Evolutionary conservation across 37 sponge, comb jelly and placozoan species (phyloP), one percentile per base, ranked within the genome.

Genomic region (Beroe forskalii): DNA sequence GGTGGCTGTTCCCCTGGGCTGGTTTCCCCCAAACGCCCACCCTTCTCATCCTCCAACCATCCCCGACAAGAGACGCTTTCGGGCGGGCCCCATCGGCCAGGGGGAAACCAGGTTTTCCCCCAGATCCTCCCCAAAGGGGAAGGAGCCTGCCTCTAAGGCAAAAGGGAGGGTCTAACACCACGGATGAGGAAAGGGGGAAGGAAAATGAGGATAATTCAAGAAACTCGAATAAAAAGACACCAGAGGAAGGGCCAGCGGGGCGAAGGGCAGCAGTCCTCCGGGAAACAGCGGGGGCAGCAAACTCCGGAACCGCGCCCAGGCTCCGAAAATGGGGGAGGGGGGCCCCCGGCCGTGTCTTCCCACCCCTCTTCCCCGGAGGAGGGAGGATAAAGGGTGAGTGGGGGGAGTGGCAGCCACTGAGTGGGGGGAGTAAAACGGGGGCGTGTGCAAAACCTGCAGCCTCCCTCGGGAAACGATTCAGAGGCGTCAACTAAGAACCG

Each of bases 1-100:
- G 38, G 32, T 32, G 19, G 36, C 72, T 32, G 72, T 69, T 33
- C 72, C 72, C 14, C 72, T 69, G 38, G 72, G 32, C 39, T 69
- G 20, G 72, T 69, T 37, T 33, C 32, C 36, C 72, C 72, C 17
- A 27, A 32, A 14, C 32, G 33, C 36, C 27, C 12, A 6, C 38
- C 33, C 14, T 1, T 69, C 4, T 69, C 72, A 9, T 28, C 37
- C 4, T 14, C 17, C 9, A 36, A 2, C 17, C 9, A 48, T 6
- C 12, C 12, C 55, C 55, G 72, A 69, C 37, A 35, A 1, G 38
- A 33, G 37, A 69, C 72, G 17, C 2, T 37, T 37, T 19, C 38
- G 4, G 28, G 3, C 66, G 4, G 4, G 28, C 17, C 3, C 27
- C 66, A 22, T 69, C 72, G 1, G 20, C 6, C 36, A 1, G 72